Evolutionary conservation across 2,797 vertebrate species (phyloP).

Genomic region (Lepilemur septentrionalis): DNA sequence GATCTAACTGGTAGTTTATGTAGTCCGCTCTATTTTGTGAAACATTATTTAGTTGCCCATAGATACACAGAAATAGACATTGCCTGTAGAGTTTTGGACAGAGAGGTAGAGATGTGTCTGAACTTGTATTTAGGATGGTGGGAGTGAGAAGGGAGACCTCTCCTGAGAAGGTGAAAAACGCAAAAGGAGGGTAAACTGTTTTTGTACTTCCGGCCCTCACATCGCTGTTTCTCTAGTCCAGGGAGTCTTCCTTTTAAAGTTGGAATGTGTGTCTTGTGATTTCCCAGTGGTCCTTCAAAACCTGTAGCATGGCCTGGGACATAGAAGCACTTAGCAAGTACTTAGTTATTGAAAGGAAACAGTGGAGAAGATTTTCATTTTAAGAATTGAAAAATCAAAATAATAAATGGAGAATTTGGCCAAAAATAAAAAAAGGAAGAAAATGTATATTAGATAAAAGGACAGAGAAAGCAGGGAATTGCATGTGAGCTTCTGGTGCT

Average conservation of each 20-base stretch:
- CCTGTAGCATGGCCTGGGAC: not conserved
- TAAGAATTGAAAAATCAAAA: constrained; percentile 19
- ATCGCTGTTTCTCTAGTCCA: not conserved
- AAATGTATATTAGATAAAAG: not conserved
- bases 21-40: not conserved
- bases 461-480: not conserved
- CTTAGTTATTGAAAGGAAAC: not conserved
- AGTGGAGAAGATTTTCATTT: not conserved
- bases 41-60: not conserved
- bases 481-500: too few species aligned
- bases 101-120: not conserved
- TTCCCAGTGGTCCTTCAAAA: not conserved
- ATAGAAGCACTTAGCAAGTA: not conserved
- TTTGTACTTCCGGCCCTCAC: not conserved
- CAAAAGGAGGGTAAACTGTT: not conserved
- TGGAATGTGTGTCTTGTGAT: not conserved
- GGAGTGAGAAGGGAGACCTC: not conserved
- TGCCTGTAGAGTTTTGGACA: not conserved
- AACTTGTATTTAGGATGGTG: not conserved
- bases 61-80: not conserved
- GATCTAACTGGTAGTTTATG: not conserved
- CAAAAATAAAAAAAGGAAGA: not conserved
- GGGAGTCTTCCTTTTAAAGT: not conserved
- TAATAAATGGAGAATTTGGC: not conserved
- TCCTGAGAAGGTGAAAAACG: not conserved